Evolutionary conservation across 92 coral and sea anemone species (phyloP), one percentile per base, ranked within the genome.

Genomic region (Heteractis magnifica): DNA sequence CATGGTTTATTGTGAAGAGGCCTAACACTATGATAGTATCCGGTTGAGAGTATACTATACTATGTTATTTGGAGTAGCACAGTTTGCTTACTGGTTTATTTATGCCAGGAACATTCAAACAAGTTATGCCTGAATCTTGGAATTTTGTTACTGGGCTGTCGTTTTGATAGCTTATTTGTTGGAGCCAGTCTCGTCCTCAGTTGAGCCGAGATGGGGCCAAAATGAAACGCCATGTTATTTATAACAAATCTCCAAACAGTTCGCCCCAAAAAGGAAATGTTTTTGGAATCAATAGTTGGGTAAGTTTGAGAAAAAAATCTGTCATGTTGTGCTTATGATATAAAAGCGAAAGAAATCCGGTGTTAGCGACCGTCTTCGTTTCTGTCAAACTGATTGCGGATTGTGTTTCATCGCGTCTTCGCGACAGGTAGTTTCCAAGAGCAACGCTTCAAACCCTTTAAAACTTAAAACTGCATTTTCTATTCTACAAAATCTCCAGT

Each of bases 251-350:
- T 9, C 76, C 80, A 49, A 89, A 88, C 65, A 88, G 90, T 41
- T 86, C 99, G 51, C 90, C 93, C 8, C 90, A 92, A 9, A 88
- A 86, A 26, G 95, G 99, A 44, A 92, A 97, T 79, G 95, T 97
- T 73, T 97, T 97, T 74, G 99, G 99, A 16, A 91, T 97, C 51
- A 97, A 94, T 77, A 97, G 99, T 71, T 92, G 99, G 99, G 99
- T 97, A 89, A 97, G 99, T 87, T 7, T 70, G 21, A 3, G 34
- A 1, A 18, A 56, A 52, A 20, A 8, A 1, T 55, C 49, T 52
- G 4, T n/a, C 26, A 14, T 77, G 53, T 15, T 77, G 15, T 16
- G 19, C 14, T 72, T 49, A 72, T 34, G 44, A 65, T 7, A 12
- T 53, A 4, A 23, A 49, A 74, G 77, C 7, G 77, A 49, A 74